A percentile compares a stretch with the other conserved stretches of the same genome.
Evolutionary conservation across 1,140 invertebrate genomes (phyloP).

Genomic region (Drosophila rhopaloa): DNA sequence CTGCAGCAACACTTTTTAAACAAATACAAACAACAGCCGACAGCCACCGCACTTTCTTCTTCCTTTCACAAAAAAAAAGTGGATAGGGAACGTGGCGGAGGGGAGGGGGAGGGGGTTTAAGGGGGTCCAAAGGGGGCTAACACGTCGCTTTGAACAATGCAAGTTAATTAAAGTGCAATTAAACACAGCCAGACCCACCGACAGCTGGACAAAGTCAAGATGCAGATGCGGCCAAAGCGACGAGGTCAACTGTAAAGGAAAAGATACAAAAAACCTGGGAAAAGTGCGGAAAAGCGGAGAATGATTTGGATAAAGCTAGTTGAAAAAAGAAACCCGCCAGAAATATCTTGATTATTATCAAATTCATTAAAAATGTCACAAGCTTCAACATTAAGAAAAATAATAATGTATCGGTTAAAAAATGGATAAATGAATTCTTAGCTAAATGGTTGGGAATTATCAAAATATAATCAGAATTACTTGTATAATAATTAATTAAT

Average conservation of each 20-base stretch:
- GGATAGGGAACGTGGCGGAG: background rate
- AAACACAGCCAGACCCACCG: conserved; percentile 50
- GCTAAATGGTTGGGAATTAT: too few relatives aligned
- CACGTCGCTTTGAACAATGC: conserved; percentile 76
- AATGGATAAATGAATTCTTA: too few relatives aligned
- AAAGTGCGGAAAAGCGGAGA: conserved; percentile 1
- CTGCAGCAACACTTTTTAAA: conserved; percentile 62
- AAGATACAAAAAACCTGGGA: background rate
- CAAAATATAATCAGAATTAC: too few relatives aligned
- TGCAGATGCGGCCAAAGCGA: conserved; percentile 32
- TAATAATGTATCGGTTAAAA: too few relatives aligned
- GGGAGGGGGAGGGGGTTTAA: background rate
- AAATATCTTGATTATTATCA: too few relatives aligned
- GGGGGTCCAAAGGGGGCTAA: conserved; percentile 22
- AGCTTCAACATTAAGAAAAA: too few relatives aligned
- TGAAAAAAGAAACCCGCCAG: too few relatives aligned
- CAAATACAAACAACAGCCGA: conserved; percentile 59
- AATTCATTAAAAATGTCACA: too few relatives aligned
- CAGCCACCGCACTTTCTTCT: conserved; percentile 58
- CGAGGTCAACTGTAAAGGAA: conserved; percentile 19
- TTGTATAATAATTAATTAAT: too few relatives aligned
- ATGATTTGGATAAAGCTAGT: too few relatives aligned
- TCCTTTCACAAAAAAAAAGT: conserved; percentile 5
- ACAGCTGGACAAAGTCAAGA: conserved; percentile 8
- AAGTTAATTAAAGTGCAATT: conserved; percentile 82